These are phyloP conservation scores for Neofelis nebulosa DNA, from an alignment of 2,113 vertebrate species.

Conservation along the genomic window DNA sequence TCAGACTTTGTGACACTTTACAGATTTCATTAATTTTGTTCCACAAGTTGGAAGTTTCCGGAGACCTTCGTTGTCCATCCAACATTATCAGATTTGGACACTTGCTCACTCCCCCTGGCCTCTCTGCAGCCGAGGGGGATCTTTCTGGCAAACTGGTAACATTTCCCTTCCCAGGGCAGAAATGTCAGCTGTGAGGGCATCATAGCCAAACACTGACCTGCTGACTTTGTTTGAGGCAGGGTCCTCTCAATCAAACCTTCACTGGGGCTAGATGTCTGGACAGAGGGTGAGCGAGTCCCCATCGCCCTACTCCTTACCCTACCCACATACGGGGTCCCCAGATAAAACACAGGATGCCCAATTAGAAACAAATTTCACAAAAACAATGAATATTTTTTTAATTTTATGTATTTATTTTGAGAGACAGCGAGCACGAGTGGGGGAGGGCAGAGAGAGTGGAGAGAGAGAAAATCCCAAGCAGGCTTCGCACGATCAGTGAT, in stretches of 20 bases:
- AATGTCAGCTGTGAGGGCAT: neutral
- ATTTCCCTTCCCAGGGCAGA: neutral
- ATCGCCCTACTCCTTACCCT: neutral
- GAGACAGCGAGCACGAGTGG: neutral
- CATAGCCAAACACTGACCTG: neutral
- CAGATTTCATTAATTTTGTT: neutral
- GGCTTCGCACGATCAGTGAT: neutral
- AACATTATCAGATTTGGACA: neutral
- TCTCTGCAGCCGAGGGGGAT: neutral
- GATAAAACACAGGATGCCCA: neutral
- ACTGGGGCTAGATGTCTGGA: neutral
- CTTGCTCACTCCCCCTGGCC: neutral
- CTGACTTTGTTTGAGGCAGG: neutral
- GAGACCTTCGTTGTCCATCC: neutral
- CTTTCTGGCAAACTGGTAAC: neutral
- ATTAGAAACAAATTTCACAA: neutral
- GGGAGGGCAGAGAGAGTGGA: neutral
- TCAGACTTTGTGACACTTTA: neutral
- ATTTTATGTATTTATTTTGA: neutral
- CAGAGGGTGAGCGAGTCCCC: neutral
- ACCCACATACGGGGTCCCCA: neutral
- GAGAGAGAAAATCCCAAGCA: neutral
- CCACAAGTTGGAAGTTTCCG: neutral
- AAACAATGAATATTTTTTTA: neutral
- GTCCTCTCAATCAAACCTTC: neutral